Evolutionary conservation across 2,113 vertebrate species (phyloP), one percentile per base, ranked within the genome.

Genomic region (Myodes glareolus): DNA sequence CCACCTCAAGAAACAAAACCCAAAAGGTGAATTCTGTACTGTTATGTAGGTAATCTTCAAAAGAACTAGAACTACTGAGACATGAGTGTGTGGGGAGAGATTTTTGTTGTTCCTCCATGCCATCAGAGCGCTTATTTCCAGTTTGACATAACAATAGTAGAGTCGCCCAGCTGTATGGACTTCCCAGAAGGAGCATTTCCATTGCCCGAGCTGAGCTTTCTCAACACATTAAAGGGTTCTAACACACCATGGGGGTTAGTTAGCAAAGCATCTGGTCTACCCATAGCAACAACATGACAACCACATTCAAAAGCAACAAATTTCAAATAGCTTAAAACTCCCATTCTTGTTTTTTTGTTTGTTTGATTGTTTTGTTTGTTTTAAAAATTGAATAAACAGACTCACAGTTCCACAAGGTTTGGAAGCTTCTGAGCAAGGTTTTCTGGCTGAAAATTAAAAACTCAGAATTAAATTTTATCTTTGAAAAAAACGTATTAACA

Each of bases 361-460:
- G 23, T 50, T 77, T 77, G 23, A 68, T 68, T 36, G 31, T 33
- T 29, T 39, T 73, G 19, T 47, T 77, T 77, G 21, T 47, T 77
- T n/a, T 33, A 65, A 88, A 93, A 97, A 98, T 92, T 65, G 29
- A 97, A 95, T 95, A 97, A 96, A 89, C n/a, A 98, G 97, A 99
- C 99, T 99, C 98, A 99, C 99, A 99, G 98, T 98, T 99, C 99
- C 98, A 99, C 99, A 88, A 99, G 99, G 98, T 99, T 99, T 97
- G 99, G 99, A 96, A 99, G 99, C 98, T 99, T 99, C 98, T 99
- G 99, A 92, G 99, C 99, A 98, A 99, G 99, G 98, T 99, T 99
- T 98, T 99, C 99, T 97, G 99, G 99, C 99, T 99, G 98, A 98
- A 98, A 99, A 98, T 97, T 88, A 97, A 98, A 98, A 98, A 97